Percentiles rank a stretch among this genome's conserved stretches.
These are phyloP conservation scores for Sprattus sprattus DNA, from an alignment of 2,113 vertebrate genomes.

Conservation along the genomic window DNA sequence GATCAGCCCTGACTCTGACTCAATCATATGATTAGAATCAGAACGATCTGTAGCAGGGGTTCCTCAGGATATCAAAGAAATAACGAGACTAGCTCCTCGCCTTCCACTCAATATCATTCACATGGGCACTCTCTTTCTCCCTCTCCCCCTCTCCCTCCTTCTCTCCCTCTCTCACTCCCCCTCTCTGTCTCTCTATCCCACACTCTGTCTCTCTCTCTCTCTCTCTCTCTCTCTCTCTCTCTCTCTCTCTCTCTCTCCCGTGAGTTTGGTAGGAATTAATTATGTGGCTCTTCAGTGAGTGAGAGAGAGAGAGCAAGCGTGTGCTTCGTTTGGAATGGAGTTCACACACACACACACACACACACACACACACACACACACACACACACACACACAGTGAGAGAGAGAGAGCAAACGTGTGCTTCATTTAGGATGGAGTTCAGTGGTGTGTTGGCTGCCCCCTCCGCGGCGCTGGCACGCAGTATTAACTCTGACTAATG, in stretches of 20 bases:
- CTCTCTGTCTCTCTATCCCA: background rate
- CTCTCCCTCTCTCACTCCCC: background rate
- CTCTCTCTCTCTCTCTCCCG: background rate
- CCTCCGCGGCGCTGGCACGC: slow-evolving; percentile 48
- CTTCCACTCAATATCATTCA: background rate
- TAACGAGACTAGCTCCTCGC: background rate
- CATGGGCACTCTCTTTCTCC: background rate
- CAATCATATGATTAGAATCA: background rate
- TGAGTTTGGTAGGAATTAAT: background rate
- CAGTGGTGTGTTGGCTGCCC: slow-evolving; percentile 25
- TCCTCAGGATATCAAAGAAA: background rate
- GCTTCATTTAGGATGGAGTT: slow-evolving; percentile 55
- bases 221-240: background rate
- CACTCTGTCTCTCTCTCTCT: background rate
- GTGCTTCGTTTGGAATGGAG: slow-evolving; percentile 53
- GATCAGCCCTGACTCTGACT: background rate
- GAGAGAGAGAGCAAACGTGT: slow-evolving; percentile 27
- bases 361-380: too few relatives aligned
- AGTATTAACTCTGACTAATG: slow-evolving; percentile 63
- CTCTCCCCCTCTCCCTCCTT: background rate
- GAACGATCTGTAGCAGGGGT: background rate
- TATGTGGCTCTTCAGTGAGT: background rate
- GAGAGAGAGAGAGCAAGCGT: background rate
- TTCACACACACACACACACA: too few relatives aligned
- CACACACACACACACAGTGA: too few relatives aligned